Evolutionary conservation across 2,113 vertebrate genomes (phyloP).

Genomic region (Ophthalmolycus amberensis): DNA sequence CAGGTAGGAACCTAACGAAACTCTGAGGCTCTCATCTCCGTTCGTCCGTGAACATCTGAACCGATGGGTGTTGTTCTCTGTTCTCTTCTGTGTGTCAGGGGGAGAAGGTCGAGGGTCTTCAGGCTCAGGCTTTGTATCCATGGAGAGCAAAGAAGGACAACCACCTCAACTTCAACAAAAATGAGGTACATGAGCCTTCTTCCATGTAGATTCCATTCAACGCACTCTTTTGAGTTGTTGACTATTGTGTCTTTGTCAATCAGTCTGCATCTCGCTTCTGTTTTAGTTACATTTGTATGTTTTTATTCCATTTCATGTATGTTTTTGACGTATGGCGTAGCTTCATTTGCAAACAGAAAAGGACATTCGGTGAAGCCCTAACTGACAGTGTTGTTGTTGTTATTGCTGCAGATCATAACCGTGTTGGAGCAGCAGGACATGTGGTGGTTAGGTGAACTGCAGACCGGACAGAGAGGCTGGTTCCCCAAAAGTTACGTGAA

Average conservation of each 20-base stretch:
- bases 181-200: constrained; percentile 75
- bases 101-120: constrained; percentile 97
- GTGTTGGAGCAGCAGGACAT: constrained; percentile 99
- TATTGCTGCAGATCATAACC: constrained; percentile 85
- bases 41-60: background rate
- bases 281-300: background rate
- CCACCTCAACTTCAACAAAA: constrained; percentile 99
- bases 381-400: background rate
- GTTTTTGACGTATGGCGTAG: no score
- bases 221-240: no score
- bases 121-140: constrained; percentile 97
- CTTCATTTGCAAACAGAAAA: background rate
- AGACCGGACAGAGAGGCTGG: constrained; percentile 96
- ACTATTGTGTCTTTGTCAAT: no score
- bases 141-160: constrained; percentile 99
- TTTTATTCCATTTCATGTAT: no score
- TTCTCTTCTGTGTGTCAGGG: constrained; percentile 81
- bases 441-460: constrained; percentile 99
- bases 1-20: constrained; percentile 80
- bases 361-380: background rate
- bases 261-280: background rate
- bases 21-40: background rate
- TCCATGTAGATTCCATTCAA: background rate
- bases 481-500: constrained; percentile 99
- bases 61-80: background rate